Base-by-base conservation (phyloP, 2,888 invertebrate species). In the Pinctada fucata region DNA sequence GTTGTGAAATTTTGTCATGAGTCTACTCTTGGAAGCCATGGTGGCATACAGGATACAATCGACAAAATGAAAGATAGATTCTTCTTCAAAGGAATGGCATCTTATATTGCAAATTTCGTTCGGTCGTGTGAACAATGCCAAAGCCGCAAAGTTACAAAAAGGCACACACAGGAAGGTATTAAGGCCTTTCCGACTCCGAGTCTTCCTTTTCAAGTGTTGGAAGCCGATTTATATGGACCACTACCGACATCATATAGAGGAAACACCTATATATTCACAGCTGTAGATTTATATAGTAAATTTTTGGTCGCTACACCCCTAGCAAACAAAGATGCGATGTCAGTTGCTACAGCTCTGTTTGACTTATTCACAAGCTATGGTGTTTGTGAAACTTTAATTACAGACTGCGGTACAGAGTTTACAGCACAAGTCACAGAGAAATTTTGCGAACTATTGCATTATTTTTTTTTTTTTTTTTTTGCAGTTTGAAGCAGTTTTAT, bases 371-470 rank as follows among this genome's bases (percentile, higher is more conserved):
- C 51, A 51, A 5, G 3, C 8, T 75, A 6, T 67, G 75, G 75
- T 45, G 75, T 67, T 3, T 75, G 75, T 75, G 67, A 75, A 5
- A 75, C 75, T 16, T 52, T 75, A 13, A 67, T 75, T 45, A 75
- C 67, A 2, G 75, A 75, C 58, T 31, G 64, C 13, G 75, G 75
- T 1, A 52, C 67, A 31, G 75, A 75, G 16, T 75, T 75, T 58
- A 75, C 67, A 13, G 65, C 76, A 66, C 49, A 71, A 6, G 76
- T 72, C 3, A 65, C 76, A 10, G 16, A 50, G 13, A 76, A 82
- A 69, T 52, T 84, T 8, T 81, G 80, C 72, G 52, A 73, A 52
- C 31, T 81, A 51, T 51, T 83, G 13, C 64, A 79, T n/a, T 68
- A 80, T 31, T 5, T 45, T 74, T 10, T 65, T 48, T 8, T 10